Evolutionary conservation across 2,113 vertebrate genomes (phyloP).

Genomic region (Ranitomeya variabilis): DNA sequence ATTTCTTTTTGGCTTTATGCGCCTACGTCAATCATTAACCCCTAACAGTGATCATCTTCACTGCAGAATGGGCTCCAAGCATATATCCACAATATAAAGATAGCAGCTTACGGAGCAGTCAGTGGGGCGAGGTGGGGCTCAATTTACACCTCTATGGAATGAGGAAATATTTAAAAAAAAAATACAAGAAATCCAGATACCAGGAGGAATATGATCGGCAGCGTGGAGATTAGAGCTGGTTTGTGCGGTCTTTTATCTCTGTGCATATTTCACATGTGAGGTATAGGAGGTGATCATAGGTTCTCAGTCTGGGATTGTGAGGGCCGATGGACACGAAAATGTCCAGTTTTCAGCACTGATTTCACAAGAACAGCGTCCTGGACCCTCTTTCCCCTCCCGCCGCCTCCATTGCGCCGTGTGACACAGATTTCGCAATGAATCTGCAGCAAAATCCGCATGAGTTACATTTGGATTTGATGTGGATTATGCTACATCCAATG

Average conservation of each 20-base stretch:
- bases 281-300: not conserved
- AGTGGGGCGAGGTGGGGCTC: not conserved
- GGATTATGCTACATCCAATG: no score
- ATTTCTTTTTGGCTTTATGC: not conserved
- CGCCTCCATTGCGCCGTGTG: no score
- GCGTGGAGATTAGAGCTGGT: not conserved
- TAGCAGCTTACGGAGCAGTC: not conserved
- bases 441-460: no score
- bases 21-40: not conserved
- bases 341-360: not conserved
- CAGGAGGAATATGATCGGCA: not conserved
- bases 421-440: no score
- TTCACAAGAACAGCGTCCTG: no score
- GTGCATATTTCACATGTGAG: not conserved
- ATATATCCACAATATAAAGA: not conserved
- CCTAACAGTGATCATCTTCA: not conserved
- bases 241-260: not conserved
- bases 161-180: slow-evolving; percentile 10
- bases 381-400: no score
- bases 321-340: not conserved
- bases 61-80: not conserved
- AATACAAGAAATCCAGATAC: not conserved
- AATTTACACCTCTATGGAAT: slow-evolving; percentile 25
- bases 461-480: no score
- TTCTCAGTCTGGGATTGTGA: not conserved